Percentiles rank a stretch among this genome's conserved stretches.
These are phyloP conservation scores for Edolisoma coerulescens DNA, from an alignment of 2,113 vertebrate genomes.

Conservation along the genomic window DNA sequence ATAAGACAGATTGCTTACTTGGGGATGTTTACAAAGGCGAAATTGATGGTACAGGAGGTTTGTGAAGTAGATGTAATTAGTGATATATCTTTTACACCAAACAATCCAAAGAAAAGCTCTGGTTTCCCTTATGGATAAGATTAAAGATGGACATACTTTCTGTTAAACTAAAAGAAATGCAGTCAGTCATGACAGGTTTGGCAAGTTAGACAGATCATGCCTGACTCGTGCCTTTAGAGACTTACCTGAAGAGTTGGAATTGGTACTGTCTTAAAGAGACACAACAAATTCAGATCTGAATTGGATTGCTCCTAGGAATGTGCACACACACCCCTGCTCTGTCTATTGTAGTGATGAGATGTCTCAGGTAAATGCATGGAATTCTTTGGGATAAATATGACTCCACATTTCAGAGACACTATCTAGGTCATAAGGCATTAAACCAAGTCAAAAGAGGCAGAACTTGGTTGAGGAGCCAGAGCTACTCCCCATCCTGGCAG, in stretches of 20 bases:
- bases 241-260: background rate
- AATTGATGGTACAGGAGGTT: background rate
- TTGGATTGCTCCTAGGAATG: background rate
- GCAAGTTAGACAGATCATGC: background rate
- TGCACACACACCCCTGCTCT: too few species aligned
- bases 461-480: background rate
- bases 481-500: background rate
- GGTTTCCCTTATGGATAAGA: background rate
- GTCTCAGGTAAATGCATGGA: background rate
- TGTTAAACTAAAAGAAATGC: background rate
- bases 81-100: background rate
- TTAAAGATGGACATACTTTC: background rate
- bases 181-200: background rate
- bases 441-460: background rate
- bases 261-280: background rate
- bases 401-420: background rate
- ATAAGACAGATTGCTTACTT: background rate
- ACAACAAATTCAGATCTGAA: background rate
- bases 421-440: background rate
- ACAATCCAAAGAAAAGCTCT: background rate
- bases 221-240: background rate
- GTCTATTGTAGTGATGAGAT: background rate
- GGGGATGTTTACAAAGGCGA: background rate
- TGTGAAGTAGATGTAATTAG: background rate
- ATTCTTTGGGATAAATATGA: background rate